A percentile compares a stretch with the other conserved stretches of the same genome.
These are phyloP conservation scores for Pantelozetes paolii DNA, from an alignment of 2,888 invertebrate genomes.

Conservation along the genomic window DNA sequence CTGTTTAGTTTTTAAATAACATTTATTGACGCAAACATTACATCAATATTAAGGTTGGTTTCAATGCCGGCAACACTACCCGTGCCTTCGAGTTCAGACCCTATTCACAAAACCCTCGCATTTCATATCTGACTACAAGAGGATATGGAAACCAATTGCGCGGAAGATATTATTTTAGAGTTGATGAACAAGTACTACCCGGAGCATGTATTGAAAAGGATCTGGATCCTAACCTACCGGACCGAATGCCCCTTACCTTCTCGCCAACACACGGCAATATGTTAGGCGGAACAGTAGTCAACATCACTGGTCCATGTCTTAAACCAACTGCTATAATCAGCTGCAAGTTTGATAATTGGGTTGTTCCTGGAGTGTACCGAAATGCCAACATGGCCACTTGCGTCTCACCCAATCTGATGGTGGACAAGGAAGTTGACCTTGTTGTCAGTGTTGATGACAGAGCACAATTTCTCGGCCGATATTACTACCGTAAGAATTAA, in stretches of 20 bases:
- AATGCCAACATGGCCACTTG: constrained; percentile 78
- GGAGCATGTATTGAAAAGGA: constrained; percentile 68
- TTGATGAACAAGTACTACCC: constrained; percentile 87
- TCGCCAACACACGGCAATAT: constrained; percentile 95
- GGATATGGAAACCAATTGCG: constrained; percentile 82
- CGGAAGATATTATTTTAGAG: constrained; percentile 87
- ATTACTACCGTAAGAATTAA: constrained; percentile 72
- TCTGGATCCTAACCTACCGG: constrained; percentile 47
- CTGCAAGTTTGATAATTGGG: constrained; percentile 57
- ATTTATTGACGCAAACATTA: no score
- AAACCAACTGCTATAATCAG: constrained; percentile 63
- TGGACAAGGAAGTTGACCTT: constrained; percentile 79
- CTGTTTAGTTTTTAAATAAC: no score
- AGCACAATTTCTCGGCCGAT: constrained; percentile 81
- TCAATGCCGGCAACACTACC: constrained; percentile 93
- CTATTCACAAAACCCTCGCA: constrained; percentile 78
- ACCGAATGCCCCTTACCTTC: constrained; percentile 68
- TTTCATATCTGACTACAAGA: constrained; percentile 74
- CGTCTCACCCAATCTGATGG: constrained; percentile 77
- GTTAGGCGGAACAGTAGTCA: constrained; percentile 93
- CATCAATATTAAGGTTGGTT: constrained; percentile 70
- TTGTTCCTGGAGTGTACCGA: constrained; percentile 49
- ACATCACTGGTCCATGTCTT: constrained; percentile 94
- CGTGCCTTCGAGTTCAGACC: constrained; percentile 80
- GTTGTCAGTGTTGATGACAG: constrained; percentile 76